Evolutionary conservation across 2,888 invertebrate species (phyloP), one percentile per base, ranked within the genome.

Genomic region (Julus scanicus): DNA sequence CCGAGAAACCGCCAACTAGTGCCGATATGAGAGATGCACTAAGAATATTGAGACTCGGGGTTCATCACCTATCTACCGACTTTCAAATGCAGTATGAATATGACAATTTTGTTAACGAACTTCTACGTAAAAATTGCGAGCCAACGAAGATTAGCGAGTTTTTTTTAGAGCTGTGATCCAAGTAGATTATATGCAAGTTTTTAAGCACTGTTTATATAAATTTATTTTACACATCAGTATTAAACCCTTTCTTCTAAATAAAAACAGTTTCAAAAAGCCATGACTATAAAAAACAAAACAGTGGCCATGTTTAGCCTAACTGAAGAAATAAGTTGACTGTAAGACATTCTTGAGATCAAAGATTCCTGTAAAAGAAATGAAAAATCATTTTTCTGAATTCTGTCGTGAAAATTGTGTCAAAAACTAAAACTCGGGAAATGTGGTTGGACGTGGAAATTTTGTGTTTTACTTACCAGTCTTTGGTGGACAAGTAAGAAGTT

Each of bases 251-350:
- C 20, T 37, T 29, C 37, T 37, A 4, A 29, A 80, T 29, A n/a
- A 3, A 11, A 29, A 80, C 20, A 37, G 9, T 37, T 80, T 6
- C 3, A 80, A 37, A 71, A 20, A 53, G 11, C 3, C 8, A 53
- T 53, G 53, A 53, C 53, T 53, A 13, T 44, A 44, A 44, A 44
- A 44, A 44, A 53, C 29, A 29, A 29, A 29, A 29, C 29, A 53
- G 3, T 53, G 53, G 11, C 11, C 17, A 17, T 3, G 17, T 13
- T 63, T 63, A 71, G 29, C 9, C 15, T 89, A 97, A 93, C 97
- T 97, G 93, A 98, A 98, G 93, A 98, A 98, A 92, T 97, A 98
- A 17, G 95, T 93, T 0, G 97, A 97, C 48, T 94, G 92, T 71
- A 96, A 93, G 40, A 98, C 96, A 90, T 95, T 94, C 0, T 94